These are phyloP conservation scores for Benitochromis conjunctus DNA, from an alignment of 2,113 vertebrate species.

Conservation along the genomic window DNA sequence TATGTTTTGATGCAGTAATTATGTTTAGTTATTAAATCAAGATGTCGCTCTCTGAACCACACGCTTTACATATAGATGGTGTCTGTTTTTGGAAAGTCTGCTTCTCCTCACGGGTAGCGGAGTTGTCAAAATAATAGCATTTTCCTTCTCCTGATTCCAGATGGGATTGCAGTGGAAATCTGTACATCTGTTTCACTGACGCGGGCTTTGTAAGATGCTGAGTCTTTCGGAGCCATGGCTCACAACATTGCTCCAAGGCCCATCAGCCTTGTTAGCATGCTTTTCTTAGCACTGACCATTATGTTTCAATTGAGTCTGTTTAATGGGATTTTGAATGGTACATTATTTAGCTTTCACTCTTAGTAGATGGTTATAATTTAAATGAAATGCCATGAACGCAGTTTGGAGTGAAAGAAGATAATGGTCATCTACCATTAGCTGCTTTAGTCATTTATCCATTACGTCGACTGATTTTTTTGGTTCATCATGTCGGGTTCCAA, in stretches of 20 bases:
- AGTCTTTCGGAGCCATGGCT: background rate
- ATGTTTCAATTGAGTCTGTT: background rate
- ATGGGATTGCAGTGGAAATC: background rate
- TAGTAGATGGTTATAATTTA: background rate
- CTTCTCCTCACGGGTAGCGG: background rate
- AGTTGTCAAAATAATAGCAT: background rate
- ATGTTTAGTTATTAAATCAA: constrained; percentile 54
- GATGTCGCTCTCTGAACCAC: constrained; percentile 11
- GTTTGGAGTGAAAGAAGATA: background rate
- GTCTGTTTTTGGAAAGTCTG: background rate
- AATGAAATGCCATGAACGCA: background rate
- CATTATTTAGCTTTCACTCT: background rate
- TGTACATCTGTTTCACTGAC: constrained; percentile 5
- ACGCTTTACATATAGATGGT: background rate
- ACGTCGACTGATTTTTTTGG: background rate
- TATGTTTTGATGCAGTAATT: constrained; percentile 53
- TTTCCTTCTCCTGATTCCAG: background rate
- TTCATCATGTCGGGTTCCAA: background rate
- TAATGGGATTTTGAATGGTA: background rate
- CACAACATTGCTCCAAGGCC: background rate
- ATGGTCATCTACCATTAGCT: background rate
- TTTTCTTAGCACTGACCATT: background rate
- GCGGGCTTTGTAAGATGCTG: background rate
- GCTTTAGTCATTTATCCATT: background rate
- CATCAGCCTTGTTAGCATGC: background rate